Conservation (phyloP, 2,797 vertebrate genomes). For the Lacerta bilineata region DNA sequence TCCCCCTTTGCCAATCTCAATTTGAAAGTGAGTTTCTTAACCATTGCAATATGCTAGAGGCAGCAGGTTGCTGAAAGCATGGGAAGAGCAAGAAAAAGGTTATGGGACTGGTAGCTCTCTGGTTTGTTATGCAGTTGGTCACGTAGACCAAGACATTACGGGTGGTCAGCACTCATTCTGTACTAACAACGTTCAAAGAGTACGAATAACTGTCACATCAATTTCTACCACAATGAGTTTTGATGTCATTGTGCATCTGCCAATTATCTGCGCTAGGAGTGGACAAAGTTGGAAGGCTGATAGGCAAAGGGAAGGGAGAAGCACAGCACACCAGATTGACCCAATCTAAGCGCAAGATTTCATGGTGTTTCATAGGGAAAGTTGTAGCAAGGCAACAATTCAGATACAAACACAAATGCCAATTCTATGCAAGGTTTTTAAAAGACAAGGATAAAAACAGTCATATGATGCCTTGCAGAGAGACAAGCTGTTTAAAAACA, state of each 20-base stretch:
- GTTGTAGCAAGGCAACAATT: not conserved
- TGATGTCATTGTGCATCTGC: not conserved
- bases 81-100: not conserved
- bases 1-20: too few species aligned
- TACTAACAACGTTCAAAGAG: not conserved
- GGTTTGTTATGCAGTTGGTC: not conserved
- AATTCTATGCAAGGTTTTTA: not conserved
- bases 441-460: constrained; percentile 56
- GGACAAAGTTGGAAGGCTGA: not conserved
- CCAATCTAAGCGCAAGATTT: not conserved
- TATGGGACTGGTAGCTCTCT: not conserved
- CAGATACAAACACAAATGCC: not conserved
- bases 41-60: not conserved
- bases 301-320: too few species aligned
- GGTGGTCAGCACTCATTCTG: not conserved
- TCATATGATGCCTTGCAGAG: constrained; percentile 60
- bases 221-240: not conserved
- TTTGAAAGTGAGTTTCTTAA: too few species aligned
- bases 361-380: not conserved
- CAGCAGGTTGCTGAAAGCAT: not conserved
- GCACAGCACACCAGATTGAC: not conserved
- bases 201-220: not conserved
- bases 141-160: not conserved
- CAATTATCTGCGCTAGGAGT: not conserved
- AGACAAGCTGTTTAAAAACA: constrained; percentile 67